phyloP scores from a whole-genome alignment of 2,113 vertebrate species.

The Seriola rivoliana region DNA sequence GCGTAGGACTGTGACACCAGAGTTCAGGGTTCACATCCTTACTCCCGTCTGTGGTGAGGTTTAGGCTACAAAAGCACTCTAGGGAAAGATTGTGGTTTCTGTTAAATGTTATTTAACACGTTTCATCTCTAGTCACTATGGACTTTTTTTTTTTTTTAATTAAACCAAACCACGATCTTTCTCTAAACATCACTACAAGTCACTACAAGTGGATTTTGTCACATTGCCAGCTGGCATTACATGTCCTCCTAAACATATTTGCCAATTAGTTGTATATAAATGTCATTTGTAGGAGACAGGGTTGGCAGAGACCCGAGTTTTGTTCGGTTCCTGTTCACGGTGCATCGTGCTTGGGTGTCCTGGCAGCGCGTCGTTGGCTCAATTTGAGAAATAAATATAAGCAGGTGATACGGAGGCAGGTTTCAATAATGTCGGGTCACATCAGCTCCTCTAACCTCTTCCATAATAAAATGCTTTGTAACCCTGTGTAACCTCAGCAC shows the following conservation, averaged over 20 bases:
- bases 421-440: background rate
- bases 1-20: background rate
- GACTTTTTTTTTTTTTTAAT: background rate
- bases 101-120: background rate
- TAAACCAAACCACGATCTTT: background rate
- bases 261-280: background rate
- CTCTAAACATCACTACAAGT: too few relatives aligned
- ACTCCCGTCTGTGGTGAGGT: background rate
- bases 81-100: background rate
- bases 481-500: constrained; percentile 17
- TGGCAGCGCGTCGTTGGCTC: background rate
- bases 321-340: background rate
- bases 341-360: background rate
- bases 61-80: background rate
- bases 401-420: background rate
- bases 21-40: background rate
- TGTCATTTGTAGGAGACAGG: background rate
- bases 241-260: too few relatives aligned
- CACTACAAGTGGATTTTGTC: too few relatives aligned
- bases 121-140: background rate
- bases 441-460: rapidly evolving
- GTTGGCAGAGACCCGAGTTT: background rate
- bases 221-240: too few relatives aligned
- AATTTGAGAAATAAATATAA: background rate
- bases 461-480: background rate